phyloP scores from a whole-genome alignment of 1,140 invertebrate species.

The Camponotus pennsylvanicus region DNA sequence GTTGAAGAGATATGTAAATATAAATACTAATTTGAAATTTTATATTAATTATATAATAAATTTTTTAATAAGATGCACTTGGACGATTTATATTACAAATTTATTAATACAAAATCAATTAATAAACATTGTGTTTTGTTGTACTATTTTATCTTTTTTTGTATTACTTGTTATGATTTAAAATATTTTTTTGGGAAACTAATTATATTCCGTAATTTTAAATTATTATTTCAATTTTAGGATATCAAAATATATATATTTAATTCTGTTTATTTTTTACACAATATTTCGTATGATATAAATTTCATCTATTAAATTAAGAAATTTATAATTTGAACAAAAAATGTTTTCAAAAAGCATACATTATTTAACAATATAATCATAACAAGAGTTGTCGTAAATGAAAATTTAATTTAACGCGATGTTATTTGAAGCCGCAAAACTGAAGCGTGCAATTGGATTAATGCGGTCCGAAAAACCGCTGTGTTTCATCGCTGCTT shows the following conservation, averaged over 20 bases:
- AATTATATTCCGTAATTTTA: not conserved
- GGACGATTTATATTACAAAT: not conserved
- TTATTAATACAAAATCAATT: not conserved
- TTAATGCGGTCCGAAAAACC: slow-evolving; percentile 49
- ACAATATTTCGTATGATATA: not conserved
- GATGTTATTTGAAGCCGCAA: slow-evolving; percentile 25
- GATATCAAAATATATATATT: too few relatives aligned
- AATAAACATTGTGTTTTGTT: not conserved
- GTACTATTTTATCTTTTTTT: not conserved
- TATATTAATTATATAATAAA: slow-evolving; percentile 1
- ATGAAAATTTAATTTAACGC: slow-evolving; percentile 42
- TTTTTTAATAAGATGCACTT: not conserved
- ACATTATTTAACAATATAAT: not conserved
- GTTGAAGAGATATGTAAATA: not conserved
- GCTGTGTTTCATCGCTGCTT: not conserved
- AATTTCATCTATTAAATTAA: not conserved
- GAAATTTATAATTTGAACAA: not conserved
- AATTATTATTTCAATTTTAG: not conserved
- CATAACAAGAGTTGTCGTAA: not conserved
- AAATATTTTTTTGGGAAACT: not conserved
- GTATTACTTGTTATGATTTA: not conserved
- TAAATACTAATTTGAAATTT: slow-evolving; percentile 1
- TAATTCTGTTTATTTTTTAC: not conserved
- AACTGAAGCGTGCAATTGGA: slow-evolving; percentile 47
- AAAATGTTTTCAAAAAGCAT: not conserved